phyloP scores from a whole-genome alignment of 2,113 vertebrate genomes.

The Pan troglodytes region DNA sequence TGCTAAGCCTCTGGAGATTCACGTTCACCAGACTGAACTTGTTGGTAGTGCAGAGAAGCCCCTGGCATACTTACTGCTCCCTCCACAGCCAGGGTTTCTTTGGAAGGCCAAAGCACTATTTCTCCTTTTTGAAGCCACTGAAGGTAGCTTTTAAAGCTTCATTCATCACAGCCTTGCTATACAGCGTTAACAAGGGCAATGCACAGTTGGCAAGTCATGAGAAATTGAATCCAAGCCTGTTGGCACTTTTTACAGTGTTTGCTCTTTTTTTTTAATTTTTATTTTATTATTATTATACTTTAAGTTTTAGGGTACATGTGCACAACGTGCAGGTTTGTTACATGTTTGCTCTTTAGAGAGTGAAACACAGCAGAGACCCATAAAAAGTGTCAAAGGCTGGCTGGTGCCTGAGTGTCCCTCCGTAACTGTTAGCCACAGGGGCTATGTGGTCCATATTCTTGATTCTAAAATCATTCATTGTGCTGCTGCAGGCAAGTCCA shows the following conservation, averaged over 20 bases:
- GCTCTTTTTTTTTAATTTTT: background rate
- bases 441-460: background rate
- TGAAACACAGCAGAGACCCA: background rate
- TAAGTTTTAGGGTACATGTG: too few species aligned
- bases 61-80: too few species aligned
- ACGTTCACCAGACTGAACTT: too few species aligned
- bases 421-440: background rate
- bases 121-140: too few species aligned
- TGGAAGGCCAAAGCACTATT: too few species aligned
- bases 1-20: too few species aligned
- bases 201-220: background rate
- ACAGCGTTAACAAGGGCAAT: background rate
- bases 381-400: background rate
- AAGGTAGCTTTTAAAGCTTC: background rate
- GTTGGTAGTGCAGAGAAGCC: too few species aligned
- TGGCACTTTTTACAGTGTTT: background rate
- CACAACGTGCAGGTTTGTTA: too few species aligned
- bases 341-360: background rate
- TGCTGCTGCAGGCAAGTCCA: background rate
- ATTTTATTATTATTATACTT: too few species aligned
- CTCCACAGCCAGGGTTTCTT: too few species aligned
- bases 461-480: background rate
- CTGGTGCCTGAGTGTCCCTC: background rate
- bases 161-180: background rate
- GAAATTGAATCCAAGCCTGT: background rate